Base-by-base conservation (phyloP, 2,113 vertebrate genomes). In the Crotophaga sulcirostris region DNA sequence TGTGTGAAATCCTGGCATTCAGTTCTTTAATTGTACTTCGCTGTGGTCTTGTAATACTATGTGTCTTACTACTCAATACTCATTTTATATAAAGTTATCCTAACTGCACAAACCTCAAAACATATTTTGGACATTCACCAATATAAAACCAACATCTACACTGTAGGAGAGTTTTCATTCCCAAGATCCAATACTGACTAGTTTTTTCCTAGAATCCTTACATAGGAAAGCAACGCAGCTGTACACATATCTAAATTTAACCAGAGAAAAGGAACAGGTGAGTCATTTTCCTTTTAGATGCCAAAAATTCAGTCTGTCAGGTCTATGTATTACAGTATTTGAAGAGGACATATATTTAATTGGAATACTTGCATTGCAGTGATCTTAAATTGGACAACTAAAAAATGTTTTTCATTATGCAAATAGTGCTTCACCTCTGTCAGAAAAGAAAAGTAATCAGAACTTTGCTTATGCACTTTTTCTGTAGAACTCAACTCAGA, bases 241-340 rank as follows among this genome's bases (percentile, higher is more conserved):
- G 34, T 80, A 74, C 51, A 34, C 16, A 19, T 25, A 88, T 13
- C 91, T 94, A 93, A 93, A 95, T 95, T 94, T 97, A 96, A 93
- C 72, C 59, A 93, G 90, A 83, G 34, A 80, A 77, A 88, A 96
- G 70, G 90, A 85, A n/a, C 75, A 95, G 85, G 92, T 88, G 92
- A 95, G 75, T 97, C 51, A 96, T 80, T 96, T 96, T 74, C 75
- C 59, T 91, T 92, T 77, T 51, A 95, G 51, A 67, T 54, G 63
- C 90, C 47, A 90, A 19, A 80, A 77, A 89, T 66, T 64, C 45
- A 42, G 33, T 72, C 38, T 76, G 9, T 60, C 38, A 82, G 49
- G 28, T 92, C 64, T 81, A 3, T 21, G 13, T 68, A 66, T 93
- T 75, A 24, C 3, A 1, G 75, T 89, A 26, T 42, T 68, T n/a